Percentiles rank a stretch among this genome's conserved stretches.
phyloP scores from a whole-genome alignment of 2,797 vertebrate genomes.

The Eurystomus glaucurus region DNA sequence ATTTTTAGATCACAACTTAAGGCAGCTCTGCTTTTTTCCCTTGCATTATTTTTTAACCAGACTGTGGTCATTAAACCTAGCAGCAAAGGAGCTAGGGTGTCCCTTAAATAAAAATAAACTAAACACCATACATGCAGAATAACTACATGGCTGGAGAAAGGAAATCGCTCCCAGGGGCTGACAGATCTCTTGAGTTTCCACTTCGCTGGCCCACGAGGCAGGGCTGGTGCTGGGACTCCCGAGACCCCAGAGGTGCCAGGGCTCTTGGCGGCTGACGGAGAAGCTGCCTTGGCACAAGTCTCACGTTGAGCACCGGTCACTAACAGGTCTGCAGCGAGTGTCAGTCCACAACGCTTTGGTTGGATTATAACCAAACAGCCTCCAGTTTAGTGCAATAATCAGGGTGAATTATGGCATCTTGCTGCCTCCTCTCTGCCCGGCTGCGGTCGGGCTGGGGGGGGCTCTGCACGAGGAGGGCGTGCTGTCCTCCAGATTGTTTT shows the following conservation, averaged over 20 bases:
- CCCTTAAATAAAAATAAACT: neutral
- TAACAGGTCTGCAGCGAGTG: neutral
- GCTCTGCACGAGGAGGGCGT: neutral
- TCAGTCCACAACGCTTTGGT: fast-evolving
- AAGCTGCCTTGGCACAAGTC: conserved; percentile 35
- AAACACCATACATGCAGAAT: neutral
- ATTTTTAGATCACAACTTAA: conserved; percentile 67
- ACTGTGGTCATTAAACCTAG: neutral
- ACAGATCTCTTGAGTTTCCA: conserved; percentile 67
- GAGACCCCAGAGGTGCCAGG: conserved; percentile 2
- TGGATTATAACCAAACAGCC: neutral
- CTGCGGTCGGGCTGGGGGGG: fast-evolving
- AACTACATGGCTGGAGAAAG: neutral
- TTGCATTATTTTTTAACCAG: conserved; percentile 13
- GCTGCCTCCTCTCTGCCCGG: neutral
- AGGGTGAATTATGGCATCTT: neutral
- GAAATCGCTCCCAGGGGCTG: conserved; percentile 41
- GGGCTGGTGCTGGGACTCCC: conserved; percentile 26
- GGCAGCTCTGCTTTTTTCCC: conserved; percentile 17
- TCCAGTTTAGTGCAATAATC: neutral
- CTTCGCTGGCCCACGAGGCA: neutral
- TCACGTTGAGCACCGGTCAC: neutral
- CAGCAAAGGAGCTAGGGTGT: neutral
- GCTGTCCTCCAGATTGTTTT: conserved; percentile 57
- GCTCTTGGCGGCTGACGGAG: neutral